phyloP scores from a whole-genome alignment of 1,140 invertebrate genomes.

The Neodiprion pinetum region DNA sequence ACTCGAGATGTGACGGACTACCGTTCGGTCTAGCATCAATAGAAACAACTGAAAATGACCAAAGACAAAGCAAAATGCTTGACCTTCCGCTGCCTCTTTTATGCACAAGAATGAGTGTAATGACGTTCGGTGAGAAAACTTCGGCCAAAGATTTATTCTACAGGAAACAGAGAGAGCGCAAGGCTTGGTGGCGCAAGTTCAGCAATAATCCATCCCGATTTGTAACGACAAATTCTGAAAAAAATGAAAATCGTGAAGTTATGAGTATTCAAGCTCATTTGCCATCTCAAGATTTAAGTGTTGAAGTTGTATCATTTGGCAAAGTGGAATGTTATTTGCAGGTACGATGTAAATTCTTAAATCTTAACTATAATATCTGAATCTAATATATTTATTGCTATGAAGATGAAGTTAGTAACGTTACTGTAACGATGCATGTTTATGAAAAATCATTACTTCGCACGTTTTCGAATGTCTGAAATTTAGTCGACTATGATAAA shows the following conservation, averaged over 20 bases:
- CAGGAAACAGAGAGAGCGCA: slow-evolving; percentile 75
- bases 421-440: no score
- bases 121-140: slow-evolving; percentile 36
- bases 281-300: slow-evolving; percentile 47
- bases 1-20: slow-evolving; percentile 42
- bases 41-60: slow-evolving; percentile 43
- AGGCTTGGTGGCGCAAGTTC: slow-evolving; percentile 80
- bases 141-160: slow-evolving; percentile 64
- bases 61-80: slow-evolving; percentile 42
- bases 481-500: no score
- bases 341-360: no score
- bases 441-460: no score
- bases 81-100: slow-evolving; percentile 20
- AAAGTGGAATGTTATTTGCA: neutral
- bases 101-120: slow-evolving; percentile 35
- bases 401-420: no score
- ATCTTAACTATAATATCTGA: no score
- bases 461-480: no score
- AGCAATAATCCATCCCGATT: slow-evolving; percentile 50
- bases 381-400: neutral
- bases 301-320: slow-evolving; percentile 45
- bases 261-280: slow-evolving; percentile 51
- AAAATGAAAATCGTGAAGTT: slow-evolving; percentile 53
- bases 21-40: slow-evolving; percentile 66
- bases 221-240: slow-evolving; percentile 43